A percentile compares a stretch with the other conserved stretches of the same genome.
phyloP scores from a whole-genome alignment of 1,140 invertebrate species.

The Drosophila lacteicornis region DNA sequence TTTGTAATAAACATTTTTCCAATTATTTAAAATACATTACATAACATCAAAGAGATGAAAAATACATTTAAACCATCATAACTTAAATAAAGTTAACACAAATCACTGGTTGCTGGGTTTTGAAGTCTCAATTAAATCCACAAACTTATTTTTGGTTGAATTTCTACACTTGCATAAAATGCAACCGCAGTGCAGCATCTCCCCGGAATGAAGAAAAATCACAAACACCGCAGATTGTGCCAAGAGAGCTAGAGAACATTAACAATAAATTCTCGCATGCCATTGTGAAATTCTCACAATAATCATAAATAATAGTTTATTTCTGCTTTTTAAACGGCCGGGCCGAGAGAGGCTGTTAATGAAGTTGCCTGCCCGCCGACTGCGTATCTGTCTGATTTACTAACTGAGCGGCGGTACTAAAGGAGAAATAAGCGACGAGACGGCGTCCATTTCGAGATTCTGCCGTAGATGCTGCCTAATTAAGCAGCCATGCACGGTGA shows the following conservation, averaged over 20 bases:
- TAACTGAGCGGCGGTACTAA: conserved; percentile 61
- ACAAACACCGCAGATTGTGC: conserved; percentile 6
- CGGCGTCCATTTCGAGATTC: conserved; percentile 31
- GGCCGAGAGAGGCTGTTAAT: conserved; percentile 59
- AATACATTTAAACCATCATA: too few relatives aligned
- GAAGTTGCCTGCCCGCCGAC: conserved; percentile 61
- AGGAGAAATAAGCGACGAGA: conserved; percentile 62
- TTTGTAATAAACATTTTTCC: too few relatives aligned
- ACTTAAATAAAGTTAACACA: too few relatives aligned
- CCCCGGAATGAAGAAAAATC: conserved; percentile 35
- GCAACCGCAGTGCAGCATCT: conserved; percentile 26
- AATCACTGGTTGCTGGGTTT: too few relatives aligned
- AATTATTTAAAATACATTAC: too few relatives aligned
- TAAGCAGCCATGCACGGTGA: conserved; percentile 58
- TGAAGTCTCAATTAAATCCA: not conserved
- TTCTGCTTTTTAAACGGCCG: conserved; percentile 76
- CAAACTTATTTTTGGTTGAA: not conserved
- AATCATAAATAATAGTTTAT: conserved; percentile 84
- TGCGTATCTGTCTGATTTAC: conserved; percentile 55
- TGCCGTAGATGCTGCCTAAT: conserved; percentile 58
- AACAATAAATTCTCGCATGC: conserved; percentile 84
- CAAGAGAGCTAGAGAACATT: conserved; percentile 52
- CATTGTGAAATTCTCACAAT: conserved; percentile 84
- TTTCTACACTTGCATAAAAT: conserved; percentile 1
- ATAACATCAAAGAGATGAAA: too few relatives aligned